Evolutionary conservation across 1,140 invertebrate species (phyloP), one percentile per base, ranked within the genome.

Genomic region (Neocloeon triangulifer): DNA sequence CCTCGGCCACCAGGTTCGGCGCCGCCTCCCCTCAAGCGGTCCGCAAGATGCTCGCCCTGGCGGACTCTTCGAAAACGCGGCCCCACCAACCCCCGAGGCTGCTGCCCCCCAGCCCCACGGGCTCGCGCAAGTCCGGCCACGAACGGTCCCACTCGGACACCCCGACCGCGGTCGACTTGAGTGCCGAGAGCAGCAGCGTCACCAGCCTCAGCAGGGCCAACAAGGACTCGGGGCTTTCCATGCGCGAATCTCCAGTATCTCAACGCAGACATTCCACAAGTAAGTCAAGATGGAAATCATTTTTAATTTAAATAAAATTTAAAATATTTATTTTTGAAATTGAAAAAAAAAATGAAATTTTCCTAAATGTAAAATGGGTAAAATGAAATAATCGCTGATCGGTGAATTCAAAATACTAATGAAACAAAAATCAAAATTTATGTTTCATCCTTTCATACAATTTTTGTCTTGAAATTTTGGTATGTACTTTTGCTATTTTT

Each of bases 11-110:
- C n/a, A n/a, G n/a, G n/a, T n/a, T n/a, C 56, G 86, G 88, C 39
- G 81, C 88, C 19, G 86, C 86, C 18, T 94, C 88, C 16, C 89
- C 89, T 3, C 86, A 95, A n/a, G 84, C 88, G 1, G 84, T 95
- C 4, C 65, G 85, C 38, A 95, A 95, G 49, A 69, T 95, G 47
- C 57, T 95, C 35, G 72, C 86, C 2, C 59, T 96, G 5, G 84
- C 76, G 1, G 79, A 84, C 45, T 71, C 68, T 15, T 75, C 67
- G 33, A 95, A 89, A 57, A 84, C 82, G 9, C 64, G 78, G 30
- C 84, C 78, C 0, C 74, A 85, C 47, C 79, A 84, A 43, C 74
- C 78, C 1, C 45, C 42, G 1, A 30, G 38, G 2, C 53, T 56
- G 34, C 22, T 39, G 7, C 48, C 52, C 21, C 55, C 49, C 33